Base-by-base conservation (phyloP, 1,140 invertebrate genomes). In the Drosophila asahinai region DNA sequence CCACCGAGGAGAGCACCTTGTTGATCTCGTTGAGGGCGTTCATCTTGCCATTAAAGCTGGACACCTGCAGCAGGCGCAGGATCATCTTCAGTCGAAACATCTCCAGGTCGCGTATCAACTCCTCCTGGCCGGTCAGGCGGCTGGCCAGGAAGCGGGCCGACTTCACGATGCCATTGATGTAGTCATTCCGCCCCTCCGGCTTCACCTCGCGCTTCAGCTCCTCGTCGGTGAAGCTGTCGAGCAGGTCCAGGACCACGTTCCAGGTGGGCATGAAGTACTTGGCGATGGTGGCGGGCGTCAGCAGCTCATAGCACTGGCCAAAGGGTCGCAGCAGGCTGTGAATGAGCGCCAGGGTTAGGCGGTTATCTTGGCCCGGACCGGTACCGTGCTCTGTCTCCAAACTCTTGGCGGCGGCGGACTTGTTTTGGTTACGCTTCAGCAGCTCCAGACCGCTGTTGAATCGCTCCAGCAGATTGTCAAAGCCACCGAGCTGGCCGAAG, bases 21-120 rank as follows among this genome's bases (percentile, higher is more conserved):
- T 99, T 99, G 42, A 99, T 98, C 95, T 99, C 99, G 94, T 99
- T 99, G 40, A 99, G 94, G 33, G 98, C 98, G 93, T 99, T 99
- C 99, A 99, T 99, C 94, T 99, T 99, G 11, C 98, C 98, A 94
- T 99, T 99, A 92, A 99, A 99, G 43, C 98, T 99, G 15, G 98
- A 99, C 92, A 99, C 98, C 95, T 99, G 97, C 59, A 99, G 94
- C 82, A 98, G 95, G 92, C 98, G 96, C 72, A 99, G 94, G 82
- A 99, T 99, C 97, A 99, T 99, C 94, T 98, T 98, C 71, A 99
- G 94, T 84, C 98, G 95, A 94, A 99, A 98, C 93, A 98, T 97
- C 95, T 99, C 98, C 75, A 99, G 94, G 87, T 96, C 97, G 93
- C 97, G 96, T 91, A 98, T 96, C 80, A 96, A 95, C 87, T 97